Percentiles rank a stretch among this genome's conserved stretches.
Evolutionary conservation across 2,797 vertebrate genomes (phyloP).

Genomic region (Rhincodon typus): DNA sequence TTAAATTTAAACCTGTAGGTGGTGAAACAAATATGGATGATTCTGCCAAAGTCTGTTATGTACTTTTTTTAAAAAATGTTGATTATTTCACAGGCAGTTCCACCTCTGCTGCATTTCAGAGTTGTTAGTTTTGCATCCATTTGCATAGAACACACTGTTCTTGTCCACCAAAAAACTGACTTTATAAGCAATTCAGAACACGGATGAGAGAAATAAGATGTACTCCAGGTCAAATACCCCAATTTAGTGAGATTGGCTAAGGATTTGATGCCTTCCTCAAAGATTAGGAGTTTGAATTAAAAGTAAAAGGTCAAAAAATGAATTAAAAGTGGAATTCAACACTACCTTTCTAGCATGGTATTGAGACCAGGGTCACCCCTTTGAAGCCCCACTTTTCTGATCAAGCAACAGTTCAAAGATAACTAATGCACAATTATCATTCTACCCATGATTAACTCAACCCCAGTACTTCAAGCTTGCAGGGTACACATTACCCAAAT

Average conservation of each 20-base stretch:
- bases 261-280: background rate
- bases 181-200: background rate
- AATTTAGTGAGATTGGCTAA: background rate
- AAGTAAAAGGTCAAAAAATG: background rate
- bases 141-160: background rate
- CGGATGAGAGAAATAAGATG: background rate
- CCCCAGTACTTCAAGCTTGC: background rate
- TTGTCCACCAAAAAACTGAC: background rate
- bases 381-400: background rate
- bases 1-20: constrained; percentile 7
- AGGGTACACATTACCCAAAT: background rate
- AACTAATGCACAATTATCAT: background rate
- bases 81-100: background rate
- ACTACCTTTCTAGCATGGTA: background rate
- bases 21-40: background rate
- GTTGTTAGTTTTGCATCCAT: background rate
- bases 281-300: background rate
- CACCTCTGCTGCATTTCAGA: background rate
- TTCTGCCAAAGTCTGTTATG: background rate
- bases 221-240: background rate
- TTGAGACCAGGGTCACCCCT: background rate
- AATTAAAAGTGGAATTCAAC: background rate
- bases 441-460: background rate
- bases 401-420: background rate
- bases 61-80: background rate